Conservation (phyloP, 1,140 invertebrate species). For the Goniozus legneri region DNA sequence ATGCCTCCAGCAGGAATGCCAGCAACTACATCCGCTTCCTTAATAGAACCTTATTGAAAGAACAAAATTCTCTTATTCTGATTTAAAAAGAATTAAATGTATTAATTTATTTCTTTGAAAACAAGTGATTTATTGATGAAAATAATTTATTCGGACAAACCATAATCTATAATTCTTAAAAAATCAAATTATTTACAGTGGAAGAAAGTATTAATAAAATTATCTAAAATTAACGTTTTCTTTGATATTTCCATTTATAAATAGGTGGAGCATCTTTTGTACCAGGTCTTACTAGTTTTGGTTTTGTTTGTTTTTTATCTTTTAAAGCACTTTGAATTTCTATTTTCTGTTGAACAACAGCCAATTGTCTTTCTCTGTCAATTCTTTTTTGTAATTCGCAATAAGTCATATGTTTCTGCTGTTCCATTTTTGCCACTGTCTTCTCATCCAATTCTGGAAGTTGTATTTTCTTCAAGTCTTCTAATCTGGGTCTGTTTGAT, state of each 20-base stretch:
- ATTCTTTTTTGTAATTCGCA: slow-evolving; percentile 79
- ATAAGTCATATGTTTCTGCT: slow-evolving; percentile 66
- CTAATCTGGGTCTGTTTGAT: slow-evolving; percentile 66
- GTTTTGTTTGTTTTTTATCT: slow-evolving; percentile 63
- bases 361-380: slow-evolving; percentile 76
- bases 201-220: too few species aligned
- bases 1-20: neutral
- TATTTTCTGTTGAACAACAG: slow-evolving; percentile 79
- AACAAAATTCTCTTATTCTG: too few species aligned
- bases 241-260: slow-evolving; percentile 82
- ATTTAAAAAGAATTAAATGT: neutral
- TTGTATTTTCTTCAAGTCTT: slow-evolving; percentile 60
- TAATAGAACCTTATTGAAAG: too few species aligned
- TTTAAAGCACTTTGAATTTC: slow-evolving; percentile 72
- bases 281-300: slow-evolving; percentile 64
- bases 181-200: slow-evolving; percentile 11
- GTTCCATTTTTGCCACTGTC: slow-evolving; percentile 56
- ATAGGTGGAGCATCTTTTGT: slow-evolving; percentile 72
- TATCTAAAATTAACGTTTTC: slow-evolving; percentile 62
- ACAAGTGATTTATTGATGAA: slow-evolving; percentile 1
- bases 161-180: slow-evolving; percentile 7
- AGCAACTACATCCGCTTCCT: neutral
- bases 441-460: slow-evolving; percentile 58
- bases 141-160: neutral
- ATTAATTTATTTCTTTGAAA: neutral